Evolutionary conservation across 2,888 invertebrate species (phyloP), one percentile per base, ranked within the genome.

Genomic region (Plagodis pulveraria): DNA sequence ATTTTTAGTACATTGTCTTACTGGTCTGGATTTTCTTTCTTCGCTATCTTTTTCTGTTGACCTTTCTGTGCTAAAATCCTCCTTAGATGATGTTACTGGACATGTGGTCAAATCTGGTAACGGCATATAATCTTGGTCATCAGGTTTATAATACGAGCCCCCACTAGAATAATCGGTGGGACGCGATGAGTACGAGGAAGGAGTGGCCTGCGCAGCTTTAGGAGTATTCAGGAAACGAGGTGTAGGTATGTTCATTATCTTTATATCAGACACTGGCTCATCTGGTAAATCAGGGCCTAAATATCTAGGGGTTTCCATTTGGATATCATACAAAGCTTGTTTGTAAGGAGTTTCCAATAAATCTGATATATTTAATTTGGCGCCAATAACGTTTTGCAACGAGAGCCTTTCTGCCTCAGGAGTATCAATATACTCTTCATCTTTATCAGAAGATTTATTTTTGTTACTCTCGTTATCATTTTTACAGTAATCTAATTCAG

Each of bases 111-210:
- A 65, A 63, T 90, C 89, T 22, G 81, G 75, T 7, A 81, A 69
- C 38, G 79, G 81, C 52, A 85, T 62, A 63, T 85, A 89, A 70
- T 94, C 94, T 56, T 94, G 93, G 70, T 95, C 94, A 72, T 95
- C 95, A 0, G 95, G 95, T 62, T 94, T 93, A 70, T 95, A 95
- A 71, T 95, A 95, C 4, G 94, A 94, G 4, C 94, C 93, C 6
- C 94, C 91, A 56, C 94, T 94, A 7, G 94, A 94, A 78, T 94
- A 94, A 69, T 94, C 94, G 0, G 94, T 94, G 43, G 89, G 90
- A 6, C 92, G 82, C 34, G 91, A 91, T 9, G 87, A 85, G 72
- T 89, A 92, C 5, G 91, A 86, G 0, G 87, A 87, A 10, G 92
- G 92, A 2, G 93, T 93, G 35, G 86, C 79, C 58, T 81, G 77